Evolutionary conservation across 2,797 vertebrate species (phyloP).

Genomic region (Percopsis omiscomaycus): DNA sequence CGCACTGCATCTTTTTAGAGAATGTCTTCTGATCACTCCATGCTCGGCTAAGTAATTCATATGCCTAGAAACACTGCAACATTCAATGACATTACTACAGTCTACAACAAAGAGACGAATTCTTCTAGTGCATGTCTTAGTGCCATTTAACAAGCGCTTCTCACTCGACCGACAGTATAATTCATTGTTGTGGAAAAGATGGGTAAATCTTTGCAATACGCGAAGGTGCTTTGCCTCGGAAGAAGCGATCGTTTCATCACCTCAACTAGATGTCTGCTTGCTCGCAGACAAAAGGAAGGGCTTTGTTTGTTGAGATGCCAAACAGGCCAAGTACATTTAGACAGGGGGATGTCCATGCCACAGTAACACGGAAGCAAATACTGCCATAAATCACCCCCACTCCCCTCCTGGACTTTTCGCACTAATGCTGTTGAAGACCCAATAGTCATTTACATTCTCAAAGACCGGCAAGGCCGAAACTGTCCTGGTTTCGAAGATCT

Average conservation of each 20-base stretch:
- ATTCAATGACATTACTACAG: not conserved
- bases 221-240: conserved; percentile 28
- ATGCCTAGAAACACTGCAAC: not conserved
- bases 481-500: no score
- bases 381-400: not conserved
- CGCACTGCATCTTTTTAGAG: conserved; percentile 6
- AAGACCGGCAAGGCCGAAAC: not conserved
- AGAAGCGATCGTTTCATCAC: conserved; percentile 21
- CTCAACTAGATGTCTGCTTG: conserved; percentile 40
- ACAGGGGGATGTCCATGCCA: conserved; percentile 43
- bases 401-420: not conserved
- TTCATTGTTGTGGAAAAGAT: no score
- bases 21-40: conserved; percentile 29
- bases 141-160: no score
- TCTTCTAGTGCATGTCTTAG: no score
- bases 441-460: not conserved
- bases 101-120: no score
- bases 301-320: conserved; percentile 65
- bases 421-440: not conserved
- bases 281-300: conserved; percentile 38
- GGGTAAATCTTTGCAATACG: conserved; percentile 2
- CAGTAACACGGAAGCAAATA: conserved; percentile 3
- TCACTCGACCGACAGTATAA: no score
- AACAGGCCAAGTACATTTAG: conserved; percentile 60
- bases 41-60: no score